Conservation (phyloP, 2,888 invertebrate species). For the Heptascelio sp. region DNA sequence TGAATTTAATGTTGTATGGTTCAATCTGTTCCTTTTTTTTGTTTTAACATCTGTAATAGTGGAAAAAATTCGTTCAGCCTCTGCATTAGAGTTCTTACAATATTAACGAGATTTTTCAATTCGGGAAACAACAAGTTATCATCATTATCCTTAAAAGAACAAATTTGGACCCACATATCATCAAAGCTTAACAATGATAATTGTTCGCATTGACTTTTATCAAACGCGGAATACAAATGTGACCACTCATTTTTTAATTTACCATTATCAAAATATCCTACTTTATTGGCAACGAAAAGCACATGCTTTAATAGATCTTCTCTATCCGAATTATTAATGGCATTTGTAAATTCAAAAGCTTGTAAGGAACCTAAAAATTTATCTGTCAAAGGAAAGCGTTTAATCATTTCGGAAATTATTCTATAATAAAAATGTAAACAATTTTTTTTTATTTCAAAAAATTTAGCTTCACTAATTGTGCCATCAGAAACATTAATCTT, state of each 20-base stretch:
- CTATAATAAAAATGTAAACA: background rate
- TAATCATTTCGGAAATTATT: no score
- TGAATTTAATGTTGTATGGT: background rate
- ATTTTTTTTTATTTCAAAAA: background rate
- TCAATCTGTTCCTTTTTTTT: background rate
- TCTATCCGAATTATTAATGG: background rate
- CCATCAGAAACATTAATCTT: no score
- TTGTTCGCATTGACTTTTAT: background rate
- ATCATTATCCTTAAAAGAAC: background rate
- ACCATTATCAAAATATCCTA: no score
- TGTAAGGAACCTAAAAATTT: background rate
- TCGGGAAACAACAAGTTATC: no score
- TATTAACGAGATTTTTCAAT: no score
- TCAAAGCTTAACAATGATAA: background rate
- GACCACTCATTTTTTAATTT: no score
- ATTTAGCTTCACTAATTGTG: no score
- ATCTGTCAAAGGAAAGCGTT: background rate
- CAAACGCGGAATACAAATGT: no score
- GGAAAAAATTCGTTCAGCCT: constrained; percentile 12
- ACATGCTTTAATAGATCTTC: background rate
- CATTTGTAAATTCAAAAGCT: background rate
- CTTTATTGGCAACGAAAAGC: background rate
- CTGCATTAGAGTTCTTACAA: constrained; percentile 20
- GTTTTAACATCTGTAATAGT: background rate
- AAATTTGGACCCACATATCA: background rate